Base-by-base conservation (phyloP, 92 coral and sea anemone genomes). In the Hydrozoanthus gracilis region DNA sequence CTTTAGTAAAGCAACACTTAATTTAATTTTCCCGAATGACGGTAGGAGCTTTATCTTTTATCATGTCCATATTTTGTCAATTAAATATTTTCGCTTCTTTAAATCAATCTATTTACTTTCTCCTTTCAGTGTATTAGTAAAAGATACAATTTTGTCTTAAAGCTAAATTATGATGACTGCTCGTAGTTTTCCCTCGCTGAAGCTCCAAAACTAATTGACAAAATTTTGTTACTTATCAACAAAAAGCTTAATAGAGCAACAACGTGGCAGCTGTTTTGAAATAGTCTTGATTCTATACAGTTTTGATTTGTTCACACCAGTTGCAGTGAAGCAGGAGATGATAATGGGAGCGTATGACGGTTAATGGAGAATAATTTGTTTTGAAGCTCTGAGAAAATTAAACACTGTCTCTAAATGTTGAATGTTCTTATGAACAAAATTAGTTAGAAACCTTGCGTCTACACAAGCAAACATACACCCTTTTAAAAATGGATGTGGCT, bases 311-410 rank as follows among this genome's bases (percentile, higher is more conserved):
- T 14, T 65, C 73, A 49, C 82, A 49, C 64, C 14, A 27, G 66
- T 80, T 64, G 85, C 85, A 64, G 73, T 65, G 62, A 64, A 64
- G 49, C 66, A 80, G 20, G 44, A 65, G 44, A 65, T 66, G 85
- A 88, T 90, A 90, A 87, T 90, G 79, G 6, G 84, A 73, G 20
- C 54, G 55, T 87, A 90, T 87, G 87, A 82, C 75, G 88, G 77
- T 90, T 90, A 90, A 90, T 90, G 85, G 83, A 82, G 73, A 87
- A 80, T 47, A 80, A 66, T 80, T 80, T 80, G 85, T 80, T 80
- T 80, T 80, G 73, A 80, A 65, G 50, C 35, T 64, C 54, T 73
- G 20, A 44, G 74, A 66, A 80, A 15, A 80, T 80, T 74, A 80
- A 80, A 80, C 18, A 80, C 61, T 55, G 69, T 39, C 48, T 18